A percentile compares a stretch with the other conserved stretches of the same genome.
phyloP scores from a whole-genome alignment of 2,888 invertebrate species.

The Uloborus plumipes region DNA sequence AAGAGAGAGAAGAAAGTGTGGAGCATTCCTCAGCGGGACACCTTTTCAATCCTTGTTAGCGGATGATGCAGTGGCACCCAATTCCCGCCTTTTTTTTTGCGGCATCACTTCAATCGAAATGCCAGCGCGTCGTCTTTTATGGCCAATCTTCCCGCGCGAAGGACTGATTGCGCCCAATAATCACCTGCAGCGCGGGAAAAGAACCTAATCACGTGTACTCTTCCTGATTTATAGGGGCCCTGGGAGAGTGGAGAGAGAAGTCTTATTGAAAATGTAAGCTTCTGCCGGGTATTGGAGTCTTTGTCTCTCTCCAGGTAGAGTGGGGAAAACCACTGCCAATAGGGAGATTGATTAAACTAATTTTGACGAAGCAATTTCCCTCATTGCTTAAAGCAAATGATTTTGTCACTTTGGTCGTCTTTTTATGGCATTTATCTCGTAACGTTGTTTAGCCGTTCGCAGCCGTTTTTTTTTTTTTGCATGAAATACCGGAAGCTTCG shows the following conservation, averaged over 20 bases:
- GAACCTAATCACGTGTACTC: conserved; percentile 43
- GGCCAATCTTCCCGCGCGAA: conserved; percentile 20
- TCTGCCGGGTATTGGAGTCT: not conserved
- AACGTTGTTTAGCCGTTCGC: too few species aligned
- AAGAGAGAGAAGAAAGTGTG: not conserved
- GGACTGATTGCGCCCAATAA: conserved; percentile 53
- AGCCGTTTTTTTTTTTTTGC: too few species aligned
- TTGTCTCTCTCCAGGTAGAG: too few species aligned
- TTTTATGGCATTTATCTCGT: too few species aligned
- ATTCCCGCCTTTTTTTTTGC: not conserved
- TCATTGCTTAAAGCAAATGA: too few species aligned
- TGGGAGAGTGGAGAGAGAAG: not conserved
- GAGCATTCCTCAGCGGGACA: conserved; percentile 2
- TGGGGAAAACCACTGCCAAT: too few species aligned
- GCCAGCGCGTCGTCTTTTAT: conserved; percentile 31
- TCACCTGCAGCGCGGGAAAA: conserved; percentile 41
- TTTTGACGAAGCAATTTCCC: too few species aligned
- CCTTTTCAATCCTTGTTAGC: conserved; percentile 19
- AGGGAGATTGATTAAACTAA: too few species aligned
- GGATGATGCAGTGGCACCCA: not conserved
- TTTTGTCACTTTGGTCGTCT: too few species aligned
- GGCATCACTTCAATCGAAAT: not conserved
- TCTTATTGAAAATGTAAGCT: conserved; percentile 55
- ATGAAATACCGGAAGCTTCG: too few species aligned
- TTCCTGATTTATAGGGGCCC: conserved; percentile 40